These are phyloP conservation scores for Cyphomyrus discorhynchus DNA, from an alignment of 2,113 vertebrate species.

Conservation along the genomic window DNA sequence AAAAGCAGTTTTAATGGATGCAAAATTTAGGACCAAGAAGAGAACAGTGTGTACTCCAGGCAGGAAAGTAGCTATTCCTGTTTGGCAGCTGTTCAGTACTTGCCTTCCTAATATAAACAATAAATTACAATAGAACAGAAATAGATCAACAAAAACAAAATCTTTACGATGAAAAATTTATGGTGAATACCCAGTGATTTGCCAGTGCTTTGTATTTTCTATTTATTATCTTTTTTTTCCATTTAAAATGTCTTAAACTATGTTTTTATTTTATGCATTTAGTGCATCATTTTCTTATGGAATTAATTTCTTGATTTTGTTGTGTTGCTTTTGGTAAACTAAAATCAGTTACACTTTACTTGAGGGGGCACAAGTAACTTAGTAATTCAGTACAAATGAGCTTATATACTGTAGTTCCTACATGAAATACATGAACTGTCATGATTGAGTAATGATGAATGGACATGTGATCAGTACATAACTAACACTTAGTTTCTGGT, in stretches of 20 bases:
- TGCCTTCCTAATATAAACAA: slow-evolving; percentile 5
- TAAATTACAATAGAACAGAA: background rate
- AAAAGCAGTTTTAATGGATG: background rate
- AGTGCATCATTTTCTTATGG: background rate
- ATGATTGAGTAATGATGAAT: background rate
- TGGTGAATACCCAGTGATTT: background rate
- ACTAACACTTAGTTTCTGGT: background rate
- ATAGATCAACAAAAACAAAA: background rate
- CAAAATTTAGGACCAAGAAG: background rate
- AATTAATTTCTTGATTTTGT: background rate
- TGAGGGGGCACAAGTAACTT: background rate
- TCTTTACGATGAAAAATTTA: background rate
- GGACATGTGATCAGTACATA: background rate
- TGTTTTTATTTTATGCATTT: background rate
- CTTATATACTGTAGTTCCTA: background rate
- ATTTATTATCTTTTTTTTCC: background rate
- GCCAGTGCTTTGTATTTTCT: background rate
- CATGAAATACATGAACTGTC: background rate
- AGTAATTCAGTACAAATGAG: background rate
- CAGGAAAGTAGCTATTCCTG: slow-evolving; percentile 5
- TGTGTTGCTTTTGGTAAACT: background rate
- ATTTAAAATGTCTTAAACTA: background rate
- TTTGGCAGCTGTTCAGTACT: background rate
- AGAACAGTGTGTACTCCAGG: background rate
- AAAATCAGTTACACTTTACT: background rate